These are phyloP conservation scores for Halictus rubicundus DNA, from an alignment of 1,140 invertebrate species.

Conservation along the genomic window DNA sequence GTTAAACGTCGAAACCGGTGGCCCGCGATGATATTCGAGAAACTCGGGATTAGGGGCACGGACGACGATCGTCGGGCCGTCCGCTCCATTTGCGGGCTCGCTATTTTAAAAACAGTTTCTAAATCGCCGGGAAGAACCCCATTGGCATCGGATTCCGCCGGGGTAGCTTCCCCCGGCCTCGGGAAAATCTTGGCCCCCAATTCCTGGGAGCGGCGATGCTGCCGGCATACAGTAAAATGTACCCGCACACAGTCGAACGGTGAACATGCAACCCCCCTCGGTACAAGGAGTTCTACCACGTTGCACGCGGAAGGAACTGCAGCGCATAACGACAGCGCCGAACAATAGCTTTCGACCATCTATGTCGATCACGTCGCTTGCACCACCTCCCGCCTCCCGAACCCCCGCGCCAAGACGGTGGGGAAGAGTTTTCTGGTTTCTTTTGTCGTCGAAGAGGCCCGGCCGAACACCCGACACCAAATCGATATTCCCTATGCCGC, in stretches of 20 bases:
- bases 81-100: conserved; percentile 1
- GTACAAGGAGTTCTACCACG: conserved; percentile 6
- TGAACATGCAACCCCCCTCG: not conserved
- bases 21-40: not conserved
- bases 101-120: not conserved
- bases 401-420: not conserved
- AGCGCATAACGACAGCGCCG: conserved; percentile 28
- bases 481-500: conserved; percentile 45
- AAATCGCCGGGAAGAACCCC: not conserved
- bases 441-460: conserved; percentile 25
- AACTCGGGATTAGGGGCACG: not conserved
- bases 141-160: not conserved
- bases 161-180: not conserved
- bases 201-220: not conserved
- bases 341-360: conserved; percentile 32
- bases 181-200: conserved; percentile 25
- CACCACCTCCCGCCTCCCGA: not conserved
- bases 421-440: conserved; percentile 19
- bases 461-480: conserved; percentile 20
- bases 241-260: not conserved
- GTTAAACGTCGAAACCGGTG: not conserved
- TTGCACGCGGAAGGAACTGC: conserved; percentile 14
- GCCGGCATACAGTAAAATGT: not conserved
- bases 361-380: conserved; percentile 43
- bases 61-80: not conserved